phyloP scores from a whole-genome alignment of 1,140 invertebrate species.

The Drosophila nikananu region DNA sequence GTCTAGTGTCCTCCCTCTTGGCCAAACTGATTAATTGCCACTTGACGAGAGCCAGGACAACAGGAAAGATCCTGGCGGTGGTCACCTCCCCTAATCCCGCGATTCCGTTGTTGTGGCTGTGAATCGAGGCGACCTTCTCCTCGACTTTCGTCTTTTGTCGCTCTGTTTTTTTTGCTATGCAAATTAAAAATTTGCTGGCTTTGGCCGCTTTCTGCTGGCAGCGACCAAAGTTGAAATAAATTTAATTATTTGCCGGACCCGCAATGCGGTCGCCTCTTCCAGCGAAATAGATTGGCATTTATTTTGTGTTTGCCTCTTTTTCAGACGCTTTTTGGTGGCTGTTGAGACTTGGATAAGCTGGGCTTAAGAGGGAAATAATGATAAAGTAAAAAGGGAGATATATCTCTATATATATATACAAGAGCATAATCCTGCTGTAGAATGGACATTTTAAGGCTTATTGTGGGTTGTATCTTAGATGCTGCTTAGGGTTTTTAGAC shows the following conservation, averaged over 20 bases:
- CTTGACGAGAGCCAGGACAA: constrained; percentile 53
- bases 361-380: constrained; percentile 29
- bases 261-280: constrained; percentile 50
- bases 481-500: not conserved
- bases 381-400: constrained; percentile 21
- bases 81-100: constrained; percentile 36
- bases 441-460: constrained; percentile 6
- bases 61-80: not conserved
- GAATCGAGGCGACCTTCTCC: constrained; percentile 15
- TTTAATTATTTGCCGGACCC: constrained; percentile 65
- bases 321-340: constrained; percentile 20
- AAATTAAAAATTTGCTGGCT: constrained; percentile 70
- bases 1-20: constrained; percentile 52
- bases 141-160: not conserved
- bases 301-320: constrained; percentile 18
- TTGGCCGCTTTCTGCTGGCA: constrained; percentile 47
- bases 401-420: constrained; percentile 2
- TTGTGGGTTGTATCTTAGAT: not conserved
- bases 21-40: constrained; percentile 76
- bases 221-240: constrained; percentile 56
- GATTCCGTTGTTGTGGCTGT: constrained; percentile 24
- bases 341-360: constrained; percentile 27
- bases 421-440: constrained; percentile 23
- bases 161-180: constrained; percentile 38
- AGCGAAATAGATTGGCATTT: constrained; percentile 36